Conservation (phyloP, 92 coral and sea anemone species). For the Montipora capitata region DNA sequence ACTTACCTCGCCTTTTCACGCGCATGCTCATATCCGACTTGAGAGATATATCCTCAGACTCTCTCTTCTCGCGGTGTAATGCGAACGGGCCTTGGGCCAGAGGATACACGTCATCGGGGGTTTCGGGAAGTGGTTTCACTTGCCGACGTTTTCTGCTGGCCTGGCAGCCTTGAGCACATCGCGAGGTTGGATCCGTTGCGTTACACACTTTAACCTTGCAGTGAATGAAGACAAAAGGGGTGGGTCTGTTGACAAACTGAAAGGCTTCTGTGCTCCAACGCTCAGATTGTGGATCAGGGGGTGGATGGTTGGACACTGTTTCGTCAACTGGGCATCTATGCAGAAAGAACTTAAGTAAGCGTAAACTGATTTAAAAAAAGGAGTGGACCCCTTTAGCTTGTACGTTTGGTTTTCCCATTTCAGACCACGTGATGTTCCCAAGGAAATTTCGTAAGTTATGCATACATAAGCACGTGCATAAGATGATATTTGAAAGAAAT, state of each 20-base stretch:
- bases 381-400: no score
- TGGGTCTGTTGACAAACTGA: constrained; percentile 42
- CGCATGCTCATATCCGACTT: constrained; percentile 17
- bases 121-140: constrained; percentile 17
- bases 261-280: constrained; percentile 77
- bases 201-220: constrained; percentile 73
- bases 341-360: neutral
- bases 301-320: constrained; percentile 48
- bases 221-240: constrained; percentile 71
- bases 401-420: no score
- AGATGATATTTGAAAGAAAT: no score
- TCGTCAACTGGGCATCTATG: neutral
- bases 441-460: no score
- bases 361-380: no score
- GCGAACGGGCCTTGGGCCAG: constrained; percentile 47
- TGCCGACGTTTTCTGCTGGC: constrained; percentile 17
- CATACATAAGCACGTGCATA: no score
- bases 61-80: constrained; percentile 26
- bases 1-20: constrained; percentile 11
- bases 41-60: neutral
- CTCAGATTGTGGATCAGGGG: constrained; percentile 49
- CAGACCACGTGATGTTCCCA: no score
- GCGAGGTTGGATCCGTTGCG: constrained; percentile 58
- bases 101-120: constrained; percentile 8
- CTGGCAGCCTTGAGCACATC: constrained; percentile 51